Percentiles rank a stretch among this genome's conserved stretches.
Conservation (phyloP, 2,797 vertebrate genomes). For the Alcedo atthis region DNA sequence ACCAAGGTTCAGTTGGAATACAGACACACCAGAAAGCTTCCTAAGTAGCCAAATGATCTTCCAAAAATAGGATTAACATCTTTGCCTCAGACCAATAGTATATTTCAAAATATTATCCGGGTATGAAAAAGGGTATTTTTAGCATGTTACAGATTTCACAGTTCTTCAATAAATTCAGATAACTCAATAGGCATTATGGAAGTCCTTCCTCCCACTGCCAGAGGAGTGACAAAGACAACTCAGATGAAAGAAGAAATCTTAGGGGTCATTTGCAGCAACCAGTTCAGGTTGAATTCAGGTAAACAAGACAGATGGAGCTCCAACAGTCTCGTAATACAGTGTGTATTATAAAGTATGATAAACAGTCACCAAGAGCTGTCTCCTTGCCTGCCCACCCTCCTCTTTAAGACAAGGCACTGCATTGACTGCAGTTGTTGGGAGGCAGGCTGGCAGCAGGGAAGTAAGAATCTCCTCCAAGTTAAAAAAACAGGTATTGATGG, state of each 20-base stretch:
- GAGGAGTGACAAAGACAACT: neutral
- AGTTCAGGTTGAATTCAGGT: neutral
- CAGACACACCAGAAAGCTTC: neutral
- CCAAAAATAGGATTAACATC: neutral
- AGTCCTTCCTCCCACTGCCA: neutral
- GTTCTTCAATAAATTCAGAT: neutral
- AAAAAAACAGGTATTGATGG: constrained; percentile 1
- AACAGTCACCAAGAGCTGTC: neutral
- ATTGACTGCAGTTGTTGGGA: neutral
- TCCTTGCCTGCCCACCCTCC: neutral
- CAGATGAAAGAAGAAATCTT: neutral
- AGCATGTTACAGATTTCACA: neutral
- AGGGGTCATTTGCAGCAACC: neutral
- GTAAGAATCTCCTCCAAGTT: neutral
- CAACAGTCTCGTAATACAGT: neutral
- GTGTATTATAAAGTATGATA: neutral
- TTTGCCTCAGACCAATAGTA: neutral
- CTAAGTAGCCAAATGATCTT: neutral
- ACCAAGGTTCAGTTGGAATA: neutral
- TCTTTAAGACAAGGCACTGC: neutral
- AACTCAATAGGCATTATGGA: neutral
- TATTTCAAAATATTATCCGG: constrained; percentile 6
- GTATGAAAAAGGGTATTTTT: neutral
- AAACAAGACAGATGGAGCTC: neutral
- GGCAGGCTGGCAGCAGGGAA: neutral